Evolutionary conservation across 2,888 invertebrate species (phyloP), one percentile per base, ranked within the genome.

Genomic region (Coleophora deauratella): DNA sequence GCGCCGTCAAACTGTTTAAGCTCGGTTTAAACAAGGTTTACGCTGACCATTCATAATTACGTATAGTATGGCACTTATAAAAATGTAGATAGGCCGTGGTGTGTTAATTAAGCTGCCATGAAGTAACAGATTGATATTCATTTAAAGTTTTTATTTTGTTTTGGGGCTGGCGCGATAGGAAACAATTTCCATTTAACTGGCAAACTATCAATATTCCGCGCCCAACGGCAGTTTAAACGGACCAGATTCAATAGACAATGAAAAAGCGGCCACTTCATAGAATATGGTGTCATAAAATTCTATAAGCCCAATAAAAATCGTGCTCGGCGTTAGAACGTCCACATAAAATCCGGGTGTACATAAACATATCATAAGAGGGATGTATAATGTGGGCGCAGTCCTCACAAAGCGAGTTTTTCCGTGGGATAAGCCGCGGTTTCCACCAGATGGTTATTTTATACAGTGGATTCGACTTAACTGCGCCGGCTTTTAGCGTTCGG

Each of bases 331-430:
- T 71, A 75, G 79, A 84, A 84, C 78, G 78, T 73, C 73, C 84
- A 74, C 82, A 84, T 85, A 84, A 85, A 84, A 84, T 82, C 82
- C 73, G 67, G 76, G 79, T 82, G 82, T 82, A 84, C 84, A 82
- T 84, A 85, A 84, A 85, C 85, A 84, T 85, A 84, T 84, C 82
- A 82, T 85, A 84, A 84, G 81, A 72, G 77, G 78, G 79, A 71
- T 76, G 68, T 72, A 70, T 70, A 72, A 21, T 21, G 21, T 21
- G 62, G 72, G 72, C 76, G 80, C 76, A 80, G 78, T 77, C 70
- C 75, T 63, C 77, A 79, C 79, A 84, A 81, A 77, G 79, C 72
- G 75, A 73, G 72, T 81, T 81, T 82, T 75, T 76, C 68, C 66
- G 58, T 59, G 71, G 82, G 81, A 81, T 82, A 75, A 79, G 63